Percentiles rank a stretch among this genome's conserved stretches.
Evolutionary conservation across 2,888 invertebrate genomes (phyloP).

Genomic region (Tolmerus cingulatus): DNA sequence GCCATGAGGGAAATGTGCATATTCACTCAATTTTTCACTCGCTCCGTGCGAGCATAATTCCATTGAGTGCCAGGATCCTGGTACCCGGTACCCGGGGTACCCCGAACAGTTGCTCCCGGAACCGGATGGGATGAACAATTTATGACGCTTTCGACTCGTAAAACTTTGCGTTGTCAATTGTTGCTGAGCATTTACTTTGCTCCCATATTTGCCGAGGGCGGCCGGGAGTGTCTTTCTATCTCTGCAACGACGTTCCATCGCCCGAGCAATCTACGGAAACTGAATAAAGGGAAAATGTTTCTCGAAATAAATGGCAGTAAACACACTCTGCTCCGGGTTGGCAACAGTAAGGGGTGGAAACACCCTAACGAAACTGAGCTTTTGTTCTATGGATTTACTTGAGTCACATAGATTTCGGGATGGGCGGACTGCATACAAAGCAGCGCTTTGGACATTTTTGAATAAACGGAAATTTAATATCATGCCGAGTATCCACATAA

Average conservation of each 20-base stretch:
- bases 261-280: neutral
- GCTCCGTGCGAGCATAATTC: conserved; percentile 13
- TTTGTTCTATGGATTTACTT: neutral
- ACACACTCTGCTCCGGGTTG: neutral
- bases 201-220: neutral
- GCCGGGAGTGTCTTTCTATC: neutral
- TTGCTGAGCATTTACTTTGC: conserved; percentile 14
- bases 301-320: neutral
- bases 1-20: conserved; percentile 38
- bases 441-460: neutral
- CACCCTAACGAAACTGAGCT: neutral
- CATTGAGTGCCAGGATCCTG: neutral
- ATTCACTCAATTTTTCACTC: conserved; percentile 32
- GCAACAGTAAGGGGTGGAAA: neutral
- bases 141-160: conserved; percentile 31
- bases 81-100: neutral
- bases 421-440: neutral
- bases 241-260: neutral
- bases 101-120: neutral
- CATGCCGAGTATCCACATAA: neutral
- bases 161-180: conserved; percentile 28
- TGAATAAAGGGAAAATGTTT: neutral
- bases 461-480: neutral
- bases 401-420: neutral
- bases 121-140: conserved; percentile 31